Percentiles rank a stretch among this genome's conserved stretches.
phyloP scores from a whole-genome alignment of 2,797 vertebrate species.

The Sarcoramphus papa region DNA sequence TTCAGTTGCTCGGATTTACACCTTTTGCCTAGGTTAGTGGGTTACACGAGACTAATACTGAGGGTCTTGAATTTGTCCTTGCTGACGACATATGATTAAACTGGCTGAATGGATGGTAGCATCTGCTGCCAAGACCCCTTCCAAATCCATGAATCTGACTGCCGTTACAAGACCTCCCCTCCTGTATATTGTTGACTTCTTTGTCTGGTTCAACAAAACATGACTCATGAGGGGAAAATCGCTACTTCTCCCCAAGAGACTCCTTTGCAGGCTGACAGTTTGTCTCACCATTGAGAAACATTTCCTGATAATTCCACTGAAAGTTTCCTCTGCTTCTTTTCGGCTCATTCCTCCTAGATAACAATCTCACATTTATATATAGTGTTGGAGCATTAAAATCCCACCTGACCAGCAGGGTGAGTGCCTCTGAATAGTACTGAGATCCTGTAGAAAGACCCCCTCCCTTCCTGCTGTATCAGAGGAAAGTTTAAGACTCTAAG shows the following conservation, averaged over 20 bases:
- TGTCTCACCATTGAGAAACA: constrained; percentile 9
- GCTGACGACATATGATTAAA: accelerated
- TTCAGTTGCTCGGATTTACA: background rate
- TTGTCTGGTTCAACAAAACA: background rate
- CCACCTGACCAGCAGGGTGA: background rate
- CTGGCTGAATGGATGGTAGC: background rate
- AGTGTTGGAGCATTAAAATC: background rate
- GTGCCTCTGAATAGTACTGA: background rate
- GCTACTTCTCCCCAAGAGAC: background rate
- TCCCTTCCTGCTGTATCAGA: background rate
- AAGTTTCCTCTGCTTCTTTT: background rate
- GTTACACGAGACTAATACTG: background rate
- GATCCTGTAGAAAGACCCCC: background rate
- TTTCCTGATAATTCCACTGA: constrained; percentile 17
- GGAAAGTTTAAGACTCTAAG: background rate
- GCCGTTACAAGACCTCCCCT: background rate
- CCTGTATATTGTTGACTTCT: background rate
- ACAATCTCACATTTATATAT: background rate
- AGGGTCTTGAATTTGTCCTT: background rate
- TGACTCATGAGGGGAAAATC: constrained; percentile 21
- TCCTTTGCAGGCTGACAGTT: background rate
- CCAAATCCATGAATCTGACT: background rate
- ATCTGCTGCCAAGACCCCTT: background rate
- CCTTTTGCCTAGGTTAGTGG: background rate
- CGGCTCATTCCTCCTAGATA: background rate